phyloP scores from a whole-genome alignment of 2,888 invertebrate genomes.

The Brenthis daphne region DNA sequence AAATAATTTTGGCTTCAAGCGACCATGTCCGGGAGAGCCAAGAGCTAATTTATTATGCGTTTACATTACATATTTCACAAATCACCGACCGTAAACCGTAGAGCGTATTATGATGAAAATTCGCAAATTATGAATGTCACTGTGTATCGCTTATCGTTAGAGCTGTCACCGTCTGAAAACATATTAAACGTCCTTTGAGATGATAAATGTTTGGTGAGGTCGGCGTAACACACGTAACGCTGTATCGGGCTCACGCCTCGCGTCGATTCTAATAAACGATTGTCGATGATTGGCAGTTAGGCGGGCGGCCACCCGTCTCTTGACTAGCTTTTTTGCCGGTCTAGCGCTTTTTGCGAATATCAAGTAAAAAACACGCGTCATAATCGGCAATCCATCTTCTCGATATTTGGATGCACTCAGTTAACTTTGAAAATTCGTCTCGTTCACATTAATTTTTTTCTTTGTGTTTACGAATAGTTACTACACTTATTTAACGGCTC shows the following conservation, averaged over 20 bases:
- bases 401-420: slow-evolving; percentile 29
- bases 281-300: slow-evolving; percentile 71
- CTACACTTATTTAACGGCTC: neutral
- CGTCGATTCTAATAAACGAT: slow-evolving; percentile 74
- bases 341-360: slow-evolving; percentile 46
- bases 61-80: slow-evolving; percentile 37
- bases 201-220: slow-evolving; percentile 74
- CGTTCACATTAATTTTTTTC: slow-evolving; percentile 4
- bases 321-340: slow-evolving; percentile 46
- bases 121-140: slow-evolving; percentile 41
- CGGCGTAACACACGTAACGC: slow-evolving; percentile 53
- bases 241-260: slow-evolving; percentile 50
- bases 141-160: slow-evolving; percentile 53
- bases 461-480: neutral
- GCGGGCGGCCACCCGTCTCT: slow-evolving; percentile 42
- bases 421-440: slow-evolving; percentile 24
- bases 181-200: slow-evolving; percentile 75
- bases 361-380: slow-evolving; percentile 38
- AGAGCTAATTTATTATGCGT: slow-evolving; percentile 35
- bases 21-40: slow-evolving; percentile 12
- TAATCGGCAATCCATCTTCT: slow-evolving; percentile 37
- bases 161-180: slow-evolving; percentile 70
- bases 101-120: slow-evolving; percentile 37
- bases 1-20: slow-evolving; percentile 26
- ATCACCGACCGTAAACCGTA: slow-evolving; percentile 32